A percentile compares a stretch with the other conserved stretches of the same genome.
Conservation (phyloP, 1,140 invertebrate genomes). For the Magallana ariakensis region DNA sequence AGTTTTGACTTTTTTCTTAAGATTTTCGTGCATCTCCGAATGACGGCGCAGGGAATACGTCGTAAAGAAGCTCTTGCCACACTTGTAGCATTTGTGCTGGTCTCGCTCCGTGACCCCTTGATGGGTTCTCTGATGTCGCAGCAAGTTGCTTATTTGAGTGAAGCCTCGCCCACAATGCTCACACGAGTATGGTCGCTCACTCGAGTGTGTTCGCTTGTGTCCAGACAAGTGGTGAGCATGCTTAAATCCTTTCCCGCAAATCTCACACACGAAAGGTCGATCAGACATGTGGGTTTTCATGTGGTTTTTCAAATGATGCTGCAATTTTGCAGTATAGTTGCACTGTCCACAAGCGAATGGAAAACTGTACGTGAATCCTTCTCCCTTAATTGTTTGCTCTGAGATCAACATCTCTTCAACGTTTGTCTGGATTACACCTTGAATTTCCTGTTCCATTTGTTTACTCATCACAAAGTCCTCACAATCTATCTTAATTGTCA, state of each 20-base stretch:
- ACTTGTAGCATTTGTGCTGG: background rate
- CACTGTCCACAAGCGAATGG: constrained; percentile 20
- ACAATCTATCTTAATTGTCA: background rate
- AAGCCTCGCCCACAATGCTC: constrained; percentile 83
- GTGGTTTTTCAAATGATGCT: constrained; percentile 46
- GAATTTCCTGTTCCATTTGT: background rate
- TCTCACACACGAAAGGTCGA: constrained; percentile 13
- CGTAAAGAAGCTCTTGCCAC: background rate
- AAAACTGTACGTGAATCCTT: background rate
- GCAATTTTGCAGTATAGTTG: constrained; percentile 7
- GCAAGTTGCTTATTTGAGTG: constrained; percentile 83
- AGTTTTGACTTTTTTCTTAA: background rate
- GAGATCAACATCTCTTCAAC: background rate
- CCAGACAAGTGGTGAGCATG: constrained; percentile 38
- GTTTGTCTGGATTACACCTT: constrained; percentile 1
- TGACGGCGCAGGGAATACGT: background rate
- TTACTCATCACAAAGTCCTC: background rate
- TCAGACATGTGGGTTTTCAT: background rate
- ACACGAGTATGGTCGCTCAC: constrained; percentile 91
- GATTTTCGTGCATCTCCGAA: constrained; percentile 1
- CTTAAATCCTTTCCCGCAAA: constrained; percentile 51
- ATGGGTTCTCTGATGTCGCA: constrained; percentile 83
- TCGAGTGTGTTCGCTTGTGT: constrained; percentile 95
- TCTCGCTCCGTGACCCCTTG: constrained; percentile 31
- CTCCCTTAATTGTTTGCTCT: background rate